Base-by-base conservation (phyloP, 2,888 invertebrate genomes). In the Chorisops tibialis region DNA sequence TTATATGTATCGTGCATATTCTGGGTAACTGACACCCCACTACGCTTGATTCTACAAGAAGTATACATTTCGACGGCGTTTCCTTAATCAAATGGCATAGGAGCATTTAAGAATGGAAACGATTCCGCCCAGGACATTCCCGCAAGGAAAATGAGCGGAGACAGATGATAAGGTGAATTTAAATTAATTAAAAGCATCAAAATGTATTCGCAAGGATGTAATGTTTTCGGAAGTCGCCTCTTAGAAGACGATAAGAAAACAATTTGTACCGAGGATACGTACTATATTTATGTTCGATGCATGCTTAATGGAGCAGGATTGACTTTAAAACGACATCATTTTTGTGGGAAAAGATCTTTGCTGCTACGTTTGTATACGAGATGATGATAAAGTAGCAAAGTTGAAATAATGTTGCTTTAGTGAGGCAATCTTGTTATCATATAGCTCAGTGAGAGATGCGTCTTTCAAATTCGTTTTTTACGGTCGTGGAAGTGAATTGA, bases 151-250 rank as follows among this genome's bases (percentile, higher is more conserved):
- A 56, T 30, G 56, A 56, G 30, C 45, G 59, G 50, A 47, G 61
- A 51, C 47, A 61, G 51, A 51, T 50, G 62, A 59, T 64, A 62
- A 62, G 60, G 60, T 60, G 59, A 64, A 62, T 64, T 62, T 62
- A 62, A 64, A 64, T 62, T 64, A 62, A 64, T 64, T 62, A 64
- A 62, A 59, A 59, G 64, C 56, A 64, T 64, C 62, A 62, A n/a
- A 62, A 59, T 47, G 49, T 62, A 59, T 58, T 59, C 45, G 38
- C 18, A 30, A 18, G 61, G 52, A 61, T 61, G 61, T 45, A 41
- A 54, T 60, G 50, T 37, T 49, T 48, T 41, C 47, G 49, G 50
- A 43, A 45, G 16, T 54, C 56, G 45, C 43, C 18, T 45, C 21
- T 37, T n/a, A n/a, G 21, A 48, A 24, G 45, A 21, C 58, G 52